Percentiles rank a stretch among this genome's conserved stretches.
Conservation (phyloP, 2,797 vertebrate genomes). For the Typhlichthys eigenmanni region DNA sequence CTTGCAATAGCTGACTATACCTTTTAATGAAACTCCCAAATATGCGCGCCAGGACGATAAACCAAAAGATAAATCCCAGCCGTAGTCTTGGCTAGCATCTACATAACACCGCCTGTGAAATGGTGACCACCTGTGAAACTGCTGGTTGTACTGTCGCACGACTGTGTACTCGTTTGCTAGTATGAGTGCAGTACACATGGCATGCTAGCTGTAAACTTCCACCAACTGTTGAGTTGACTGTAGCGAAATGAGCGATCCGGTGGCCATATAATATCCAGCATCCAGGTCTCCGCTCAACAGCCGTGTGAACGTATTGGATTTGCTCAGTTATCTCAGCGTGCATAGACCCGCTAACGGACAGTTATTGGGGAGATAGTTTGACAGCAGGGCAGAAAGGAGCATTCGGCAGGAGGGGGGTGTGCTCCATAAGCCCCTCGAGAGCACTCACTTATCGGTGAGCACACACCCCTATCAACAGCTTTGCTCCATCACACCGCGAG, state of each 20-base stretch:
- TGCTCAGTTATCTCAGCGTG: slow-evolving; percentile 46
- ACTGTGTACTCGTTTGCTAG: slow-evolving; percentile 15
- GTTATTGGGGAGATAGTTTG: slow-evolving; percentile 32
- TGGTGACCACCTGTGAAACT: slow-evolving; percentile 29
- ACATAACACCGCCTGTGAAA: slow-evolving; percentile 11
- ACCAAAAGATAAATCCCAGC: slow-evolving; percentile 4
- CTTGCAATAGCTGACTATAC: no score
- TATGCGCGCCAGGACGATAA: not conserved
- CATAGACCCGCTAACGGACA: slow-evolving; percentile 36
- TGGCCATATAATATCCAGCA: slow-evolving; percentile 46
- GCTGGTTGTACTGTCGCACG: slow-evolving; percentile 16
- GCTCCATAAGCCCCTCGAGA: slow-evolving; percentile 55
- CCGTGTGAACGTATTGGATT: slow-evolving; percentile 15
- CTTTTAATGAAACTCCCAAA: not conserved
- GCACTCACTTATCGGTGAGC: slow-evolving; percentile 66
- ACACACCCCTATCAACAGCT: slow-evolving; percentile 65
- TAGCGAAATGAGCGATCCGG: slow-evolving; percentile 51
- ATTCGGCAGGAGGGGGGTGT: slow-evolving; percentile 40
- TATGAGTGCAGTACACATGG: slow-evolving; percentile 8
- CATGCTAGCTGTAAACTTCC: slow-evolving; percentile 53
- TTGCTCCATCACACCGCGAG: slow-evolving; percentile 43
- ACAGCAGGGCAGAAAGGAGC: slow-evolving; percentile 37
- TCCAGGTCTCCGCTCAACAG: slow-evolving; percentile 31
- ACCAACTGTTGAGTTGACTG: slow-evolving; percentile 53
- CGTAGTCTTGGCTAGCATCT: not conserved